Conservation (phyloP, 2,888 invertebrate genomes). For the Scaptomyza cyrtandrae region DNA sequence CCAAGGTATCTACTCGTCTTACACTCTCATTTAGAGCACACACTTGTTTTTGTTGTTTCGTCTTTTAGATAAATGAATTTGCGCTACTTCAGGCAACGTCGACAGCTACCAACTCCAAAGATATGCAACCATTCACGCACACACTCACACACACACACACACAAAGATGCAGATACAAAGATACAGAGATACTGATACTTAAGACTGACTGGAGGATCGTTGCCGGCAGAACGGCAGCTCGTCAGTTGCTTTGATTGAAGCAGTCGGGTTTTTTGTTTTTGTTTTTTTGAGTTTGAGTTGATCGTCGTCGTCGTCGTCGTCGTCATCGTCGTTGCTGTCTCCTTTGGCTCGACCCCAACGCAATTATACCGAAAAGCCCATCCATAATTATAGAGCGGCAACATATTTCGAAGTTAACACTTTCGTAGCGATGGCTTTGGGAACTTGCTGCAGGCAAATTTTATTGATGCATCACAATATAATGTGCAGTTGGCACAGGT, state of each 20-base stretch:
- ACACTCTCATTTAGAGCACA: neutral
- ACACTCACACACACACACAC: conserved; percentile 45
- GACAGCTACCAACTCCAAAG: conserved; percentile 59
- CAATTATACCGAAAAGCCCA: conserved; percentile 83
- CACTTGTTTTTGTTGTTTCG: conserved; percentile 5
- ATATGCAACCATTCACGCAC: conserved; percentile 15
- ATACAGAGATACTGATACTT: conserved; percentile 37
- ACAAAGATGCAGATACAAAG: conserved; percentile 33
- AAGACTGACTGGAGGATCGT: conserved; percentile 41
- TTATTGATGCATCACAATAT: conserved; percentile 80
- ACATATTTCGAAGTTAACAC: conserved; percentile 84
- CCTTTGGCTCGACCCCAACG: conserved; percentile 35
- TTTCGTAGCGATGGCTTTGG: conserved; percentile 82
- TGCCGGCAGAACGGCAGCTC: conserved; percentile 58
- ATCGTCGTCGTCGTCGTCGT: conserved; percentile 1
- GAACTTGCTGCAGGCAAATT: conserved; percentile 79
- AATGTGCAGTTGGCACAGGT: conserved; percentile 71
- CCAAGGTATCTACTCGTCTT: neutral
- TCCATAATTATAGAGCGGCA: conserved; percentile 84
- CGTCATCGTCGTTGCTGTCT: neutral
- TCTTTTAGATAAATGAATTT: conserved; percentile 74
- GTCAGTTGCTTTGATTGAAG: conserved; percentile 78
- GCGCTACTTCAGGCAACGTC: conserved; percentile 70
- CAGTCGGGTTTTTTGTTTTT: conserved; percentile 38
- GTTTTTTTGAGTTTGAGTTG: neutral